A percentile compares a stretch with the other conserved stretches of the same genome.
phyloP scores from a whole-genome alignment of 1,140 invertebrate species.

The Lepidurus packardi region DNA sequence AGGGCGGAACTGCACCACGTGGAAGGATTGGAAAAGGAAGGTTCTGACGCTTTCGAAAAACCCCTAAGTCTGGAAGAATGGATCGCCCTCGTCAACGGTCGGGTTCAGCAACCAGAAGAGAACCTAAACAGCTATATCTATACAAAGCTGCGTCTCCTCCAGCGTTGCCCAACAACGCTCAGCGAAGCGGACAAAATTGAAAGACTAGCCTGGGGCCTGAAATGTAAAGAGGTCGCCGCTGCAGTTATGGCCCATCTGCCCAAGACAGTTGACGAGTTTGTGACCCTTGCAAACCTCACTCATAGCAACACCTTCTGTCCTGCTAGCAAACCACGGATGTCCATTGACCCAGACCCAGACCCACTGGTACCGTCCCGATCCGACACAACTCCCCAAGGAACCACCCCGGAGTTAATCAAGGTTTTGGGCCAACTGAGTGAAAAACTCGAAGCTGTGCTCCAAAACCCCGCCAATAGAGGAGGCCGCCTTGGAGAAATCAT shows the following conservation, averaged over 20 bases:
- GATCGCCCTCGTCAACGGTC: not conserved
- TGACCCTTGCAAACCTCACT: not conserved
- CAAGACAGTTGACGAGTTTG: constrained; percentile 26
- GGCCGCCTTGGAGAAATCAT: not conserved
- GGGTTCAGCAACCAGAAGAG: constrained; percentile 7
- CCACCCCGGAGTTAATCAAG: not conserved
- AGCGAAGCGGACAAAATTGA: constrained; percentile 20
- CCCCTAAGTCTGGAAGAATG: constrained; percentile 29
- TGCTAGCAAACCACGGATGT: not conserved
- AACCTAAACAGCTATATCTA: constrained; percentile 19
- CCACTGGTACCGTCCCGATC: not conserved
- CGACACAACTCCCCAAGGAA: not conserved
- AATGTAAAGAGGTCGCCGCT: constrained; percentile 2
- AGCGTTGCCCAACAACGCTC: constrained; percentile 23
- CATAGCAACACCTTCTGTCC: not conserved
- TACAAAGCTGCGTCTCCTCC: constrained; percentile 22
- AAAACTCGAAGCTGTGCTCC: not conserved
- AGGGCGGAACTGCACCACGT: not conserved
- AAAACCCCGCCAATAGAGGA: not conserved
- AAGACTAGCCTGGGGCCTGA: constrained; percentile 29
- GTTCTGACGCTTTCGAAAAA: not conserved
- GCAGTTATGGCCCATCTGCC: constrained; percentile 27
- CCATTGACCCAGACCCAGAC: not conserved
- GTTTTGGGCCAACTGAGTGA: not conserved
- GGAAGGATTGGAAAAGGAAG: constrained; percentile 1